Evolutionary conservation across 2,797 vertebrate species (phyloP).

Genomic region (Protonibea diacanthus): DNA sequence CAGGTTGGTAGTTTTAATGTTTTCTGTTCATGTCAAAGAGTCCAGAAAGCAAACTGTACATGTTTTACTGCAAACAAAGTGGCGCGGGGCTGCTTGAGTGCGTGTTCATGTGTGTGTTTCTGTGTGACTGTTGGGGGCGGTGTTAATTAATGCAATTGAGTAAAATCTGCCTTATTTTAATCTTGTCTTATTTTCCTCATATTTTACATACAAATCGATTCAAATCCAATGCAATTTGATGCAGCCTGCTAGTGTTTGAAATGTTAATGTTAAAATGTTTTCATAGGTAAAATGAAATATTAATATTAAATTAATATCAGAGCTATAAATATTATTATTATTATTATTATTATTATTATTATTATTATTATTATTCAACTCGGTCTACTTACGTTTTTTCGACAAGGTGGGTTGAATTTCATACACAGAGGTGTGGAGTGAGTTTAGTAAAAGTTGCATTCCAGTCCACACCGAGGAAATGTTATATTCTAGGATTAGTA

Average conservation of each 20-base stretch:
- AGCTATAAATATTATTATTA: background rate
- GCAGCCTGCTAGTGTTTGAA: background rate
- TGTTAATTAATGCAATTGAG: background rate
- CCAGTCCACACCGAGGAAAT: background rate
- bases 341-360: too few relatives aligned
- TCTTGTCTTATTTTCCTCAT: background rate
- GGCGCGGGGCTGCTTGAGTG: background rate
- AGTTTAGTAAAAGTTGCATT: constrained; percentile 28
- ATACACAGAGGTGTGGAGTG: background rate
- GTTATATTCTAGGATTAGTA: constrained; percentile 24
- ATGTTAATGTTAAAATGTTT: background rate
- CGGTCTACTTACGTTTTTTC: background rate
- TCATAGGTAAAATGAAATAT: background rate
- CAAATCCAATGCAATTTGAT: background rate
- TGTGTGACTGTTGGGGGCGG: background rate
- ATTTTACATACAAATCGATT: background rate
- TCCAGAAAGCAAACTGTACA: constrained; percentile 36
- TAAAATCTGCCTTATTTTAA: background rate
- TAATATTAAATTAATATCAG: too few relatives aligned
- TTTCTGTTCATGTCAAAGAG: background rate
- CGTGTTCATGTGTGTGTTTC: background rate
- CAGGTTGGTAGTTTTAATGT: constrained; percentile 75
- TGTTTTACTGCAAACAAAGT: constrained; percentile 5
- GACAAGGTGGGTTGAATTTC: background rate
- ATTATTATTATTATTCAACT: too few relatives aligned